A percentile compares a stretch with the other conserved stretches of the same genome.
phyloP scores from a whole-genome alignment of 2,888 invertebrate genomes.

The Trissoscelio sp. region DNA sequence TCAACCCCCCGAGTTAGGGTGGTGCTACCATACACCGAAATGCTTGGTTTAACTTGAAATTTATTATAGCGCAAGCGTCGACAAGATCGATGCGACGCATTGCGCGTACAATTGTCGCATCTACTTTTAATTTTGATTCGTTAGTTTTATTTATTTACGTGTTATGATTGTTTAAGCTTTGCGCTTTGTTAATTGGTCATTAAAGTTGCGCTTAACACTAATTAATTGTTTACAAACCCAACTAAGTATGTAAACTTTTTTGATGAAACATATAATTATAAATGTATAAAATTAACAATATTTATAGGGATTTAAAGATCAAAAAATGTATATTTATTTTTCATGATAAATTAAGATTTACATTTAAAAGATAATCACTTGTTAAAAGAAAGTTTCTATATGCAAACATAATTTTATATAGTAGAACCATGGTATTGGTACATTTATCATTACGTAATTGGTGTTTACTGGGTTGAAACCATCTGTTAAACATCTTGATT shows the following conservation, averaged over 20 bases:
- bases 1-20: constrained; percentile 25
- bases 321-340: too few relatives aligned
- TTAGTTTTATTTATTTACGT: background rate
- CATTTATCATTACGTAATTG: constrained; percentile 1
- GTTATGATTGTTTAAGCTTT: background rate
- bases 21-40: constrained; percentile 45
- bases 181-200: background rate
- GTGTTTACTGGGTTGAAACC: background rate
- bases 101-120: constrained; percentile 55
- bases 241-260: too few relatives aligned
- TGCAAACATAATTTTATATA: too few relatives aligned
- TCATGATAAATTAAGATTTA: too few relatives aligned
- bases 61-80: constrained; percentile 68
- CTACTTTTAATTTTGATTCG: constrained; percentile 22
- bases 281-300: too few relatives aligned
- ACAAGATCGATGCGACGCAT: constrained; percentile 65
- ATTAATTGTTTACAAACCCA: background rate
- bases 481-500: constrained; percentile 3
- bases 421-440: background rate
- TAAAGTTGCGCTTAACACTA: background rate
- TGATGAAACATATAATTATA: too few relatives aligned
- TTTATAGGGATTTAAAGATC: too few relatives aligned
- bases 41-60: constrained; percentile 33
- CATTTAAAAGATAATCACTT: too few relatives aligned
- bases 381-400: too few relatives aligned